Conservation (phyloP, 2,797 vertebrate species). For the Psittacula derbiana region DNA sequence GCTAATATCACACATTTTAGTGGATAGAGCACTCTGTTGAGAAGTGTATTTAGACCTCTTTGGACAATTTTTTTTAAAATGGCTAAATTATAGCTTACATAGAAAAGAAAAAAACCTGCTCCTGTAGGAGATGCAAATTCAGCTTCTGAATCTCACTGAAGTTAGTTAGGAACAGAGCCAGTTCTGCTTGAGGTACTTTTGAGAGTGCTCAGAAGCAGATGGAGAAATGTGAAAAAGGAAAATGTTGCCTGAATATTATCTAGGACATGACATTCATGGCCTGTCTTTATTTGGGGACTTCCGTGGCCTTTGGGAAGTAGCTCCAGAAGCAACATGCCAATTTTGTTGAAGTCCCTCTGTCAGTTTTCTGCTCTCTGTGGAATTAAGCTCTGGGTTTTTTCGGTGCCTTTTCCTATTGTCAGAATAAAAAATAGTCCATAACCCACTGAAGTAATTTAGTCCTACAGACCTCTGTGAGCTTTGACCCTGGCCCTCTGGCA, state of each 20-base stretch:
- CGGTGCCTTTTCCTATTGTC: not conserved
- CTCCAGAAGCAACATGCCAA: not conserved
- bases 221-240: not conserved
- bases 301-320: not conserved
- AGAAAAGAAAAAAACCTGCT: not conserved
- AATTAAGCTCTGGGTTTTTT: not conserved
- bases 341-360: slow-evolving; percentile 12
- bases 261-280: not conserved
- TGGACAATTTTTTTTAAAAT: not conserved
- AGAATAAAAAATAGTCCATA: not conserved
- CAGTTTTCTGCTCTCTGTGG: not conserved
- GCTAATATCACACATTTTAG: not conserved
- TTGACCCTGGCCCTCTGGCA: not conserved
- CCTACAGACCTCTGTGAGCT: slow-evolving; percentile 3
- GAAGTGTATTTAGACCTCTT: not conserved
- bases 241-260: not conserved
- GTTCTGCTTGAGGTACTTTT: not conserved
- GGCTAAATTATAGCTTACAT: not conserved
- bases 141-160: not conserved
- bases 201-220: not conserved
- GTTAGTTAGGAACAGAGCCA: not conserved
- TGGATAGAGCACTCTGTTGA: not conserved
- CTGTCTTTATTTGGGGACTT: not conserved
- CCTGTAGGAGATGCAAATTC: not conserved
- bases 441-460: slow-evolving; percentile 10